A percentile compares a stretch with the other conserved stretches of the same genome.
Conservation (phyloP, 2,113 vertebrate genomes). For the Sarotherodon lohbergeri region DNA sequence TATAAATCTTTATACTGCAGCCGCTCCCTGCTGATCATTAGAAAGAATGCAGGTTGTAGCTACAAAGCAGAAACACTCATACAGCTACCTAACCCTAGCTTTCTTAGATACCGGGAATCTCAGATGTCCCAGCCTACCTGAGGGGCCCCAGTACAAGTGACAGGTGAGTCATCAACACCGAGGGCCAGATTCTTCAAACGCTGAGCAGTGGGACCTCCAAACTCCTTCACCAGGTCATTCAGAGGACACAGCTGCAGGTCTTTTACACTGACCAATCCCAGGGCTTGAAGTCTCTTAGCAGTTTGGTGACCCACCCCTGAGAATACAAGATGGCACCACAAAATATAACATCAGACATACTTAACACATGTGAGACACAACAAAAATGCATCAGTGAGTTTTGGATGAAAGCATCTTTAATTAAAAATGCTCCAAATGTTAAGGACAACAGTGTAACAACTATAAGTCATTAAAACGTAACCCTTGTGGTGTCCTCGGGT, state of each 20-base stretch:
- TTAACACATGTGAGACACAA: neutral
- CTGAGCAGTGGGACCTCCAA: slow-evolving; percentile 73
- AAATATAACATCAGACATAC: neutral
- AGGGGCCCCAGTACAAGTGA: slow-evolving; percentile 79
- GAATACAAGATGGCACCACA: neutral
- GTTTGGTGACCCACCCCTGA: slow-evolving; percentile 86
- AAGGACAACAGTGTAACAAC: neutral
- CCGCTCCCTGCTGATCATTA: neutral
- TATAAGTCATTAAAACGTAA: neutral
- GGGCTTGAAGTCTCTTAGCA: slow-evolving; percentile 67
- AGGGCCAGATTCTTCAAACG: slow-evolving; percentile 78
- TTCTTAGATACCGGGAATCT: neutral
- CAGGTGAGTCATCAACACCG: slow-evolving; percentile 79
- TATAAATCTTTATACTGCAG: neutral
- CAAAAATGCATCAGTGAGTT: neutral
- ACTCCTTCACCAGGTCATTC: slow-evolving; percentile 70
- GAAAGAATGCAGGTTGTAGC: neutral
- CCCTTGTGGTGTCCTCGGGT: too few relatives aligned
- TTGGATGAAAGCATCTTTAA: neutral
- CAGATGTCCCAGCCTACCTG: slow-evolving; percentile 71
- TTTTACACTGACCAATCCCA: slow-evolving; percentile 73
- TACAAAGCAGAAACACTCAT: neutral
- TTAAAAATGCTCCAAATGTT: neutral
- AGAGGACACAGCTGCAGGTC: slow-evolving; percentile 76
- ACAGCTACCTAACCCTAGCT: neutral